Evolutionary conservation across 2,888 invertebrate species (phyloP).

Genomic region (Perithous albicinctus): DNA sequence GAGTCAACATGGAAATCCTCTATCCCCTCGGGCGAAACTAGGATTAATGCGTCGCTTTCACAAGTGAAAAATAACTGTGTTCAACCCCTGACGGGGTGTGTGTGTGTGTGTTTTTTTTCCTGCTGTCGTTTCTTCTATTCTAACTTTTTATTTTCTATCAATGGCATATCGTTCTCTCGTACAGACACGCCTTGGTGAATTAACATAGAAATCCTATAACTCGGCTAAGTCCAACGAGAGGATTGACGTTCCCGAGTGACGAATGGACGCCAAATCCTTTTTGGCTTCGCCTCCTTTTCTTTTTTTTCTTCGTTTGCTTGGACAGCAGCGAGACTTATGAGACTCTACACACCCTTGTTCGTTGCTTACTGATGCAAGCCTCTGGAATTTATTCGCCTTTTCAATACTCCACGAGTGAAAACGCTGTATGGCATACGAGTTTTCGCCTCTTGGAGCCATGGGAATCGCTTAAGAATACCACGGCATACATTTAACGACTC

Average conservation of each 20-base stretch:
- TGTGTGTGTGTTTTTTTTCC: constrained; percentile 34
- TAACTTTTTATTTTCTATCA: constrained; percentile 41
- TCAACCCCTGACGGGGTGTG: not conserved
- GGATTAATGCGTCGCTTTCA: constrained; percentile 65
- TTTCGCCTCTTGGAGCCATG: not conserved
- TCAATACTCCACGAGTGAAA: not conserved
- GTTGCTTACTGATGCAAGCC: not conserved
- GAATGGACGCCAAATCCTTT: constrained; percentile 52
- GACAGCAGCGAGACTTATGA: not conserved
- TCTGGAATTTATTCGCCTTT: constrained; percentile 13
- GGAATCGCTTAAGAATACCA: constrained; percentile 23
- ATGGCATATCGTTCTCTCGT: constrained; percentile 55
- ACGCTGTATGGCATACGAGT: constrained; percentile 4
- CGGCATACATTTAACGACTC: constrained; percentile 54
- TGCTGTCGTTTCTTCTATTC: not conserved
- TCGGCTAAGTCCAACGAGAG: constrained; percentile 42
- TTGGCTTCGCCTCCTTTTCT: constrained; percentile 15
- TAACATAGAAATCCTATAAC: constrained; percentile 64
- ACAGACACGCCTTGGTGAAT: constrained; percentile 43
- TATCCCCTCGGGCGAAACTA: constrained; percentile 59
- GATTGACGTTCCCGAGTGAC: constrained; percentile 58
- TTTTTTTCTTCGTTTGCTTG: not conserved
- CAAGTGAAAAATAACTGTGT: constrained; percentile 67
- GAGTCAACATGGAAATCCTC: constrained; percentile 67
- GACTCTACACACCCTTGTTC: constrained; percentile 15